These are phyloP conservation scores for Aporophyla nigra DNA, from an alignment of 2,888 invertebrate genomes.

Conservation along the genomic window DNA sequence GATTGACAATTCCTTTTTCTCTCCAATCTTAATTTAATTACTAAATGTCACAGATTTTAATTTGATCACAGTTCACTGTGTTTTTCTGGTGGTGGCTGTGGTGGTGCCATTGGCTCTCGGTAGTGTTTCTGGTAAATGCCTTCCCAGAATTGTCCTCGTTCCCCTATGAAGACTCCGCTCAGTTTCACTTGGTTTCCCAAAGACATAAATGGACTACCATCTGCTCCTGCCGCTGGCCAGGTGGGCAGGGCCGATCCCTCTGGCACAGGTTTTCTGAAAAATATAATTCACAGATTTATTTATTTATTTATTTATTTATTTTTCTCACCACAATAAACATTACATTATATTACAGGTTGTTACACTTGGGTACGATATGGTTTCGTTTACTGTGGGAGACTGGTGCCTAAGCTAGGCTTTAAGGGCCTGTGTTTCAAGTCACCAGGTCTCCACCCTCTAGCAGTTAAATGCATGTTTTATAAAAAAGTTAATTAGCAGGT, in stretches of 20 bases:
- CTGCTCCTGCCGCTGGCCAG: constrained; percentile 69
- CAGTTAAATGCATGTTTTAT: too few relatives aligned
- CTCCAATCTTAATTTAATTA: not conserved
- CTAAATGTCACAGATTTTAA: not conserved
- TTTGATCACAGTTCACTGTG: constrained; percentile 36
- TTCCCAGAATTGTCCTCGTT: constrained; percentile 74
- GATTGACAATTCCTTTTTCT: not conserved
- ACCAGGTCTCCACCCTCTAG: too few relatives aligned
- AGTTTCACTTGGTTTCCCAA: constrained; percentile 68
- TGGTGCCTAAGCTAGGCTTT: too few relatives aligned
- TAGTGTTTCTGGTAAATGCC: constrained; percentile 73
- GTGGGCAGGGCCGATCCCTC: constrained; percentile 62
- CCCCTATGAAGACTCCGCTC: constrained; percentile 59
- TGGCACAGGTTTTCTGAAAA: constrained; percentile 72
- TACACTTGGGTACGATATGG: too few relatives aligned
- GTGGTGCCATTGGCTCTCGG: constrained; percentile 68
- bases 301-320: too few relatives aligned
- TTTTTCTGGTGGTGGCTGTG: constrained; percentile 19
- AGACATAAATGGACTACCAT: constrained; percentile 72
- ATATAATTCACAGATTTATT: not conserved
- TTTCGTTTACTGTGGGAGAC: too few relatives aligned
- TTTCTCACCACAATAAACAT: too few relatives aligned
- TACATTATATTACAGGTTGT: too few relatives aligned
- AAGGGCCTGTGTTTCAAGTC: too few relatives aligned
- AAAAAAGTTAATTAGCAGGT: too few relatives aligned